Conservation (phyloP, 1,140 invertebrate species). For the Forficula auricularia region DNA sequence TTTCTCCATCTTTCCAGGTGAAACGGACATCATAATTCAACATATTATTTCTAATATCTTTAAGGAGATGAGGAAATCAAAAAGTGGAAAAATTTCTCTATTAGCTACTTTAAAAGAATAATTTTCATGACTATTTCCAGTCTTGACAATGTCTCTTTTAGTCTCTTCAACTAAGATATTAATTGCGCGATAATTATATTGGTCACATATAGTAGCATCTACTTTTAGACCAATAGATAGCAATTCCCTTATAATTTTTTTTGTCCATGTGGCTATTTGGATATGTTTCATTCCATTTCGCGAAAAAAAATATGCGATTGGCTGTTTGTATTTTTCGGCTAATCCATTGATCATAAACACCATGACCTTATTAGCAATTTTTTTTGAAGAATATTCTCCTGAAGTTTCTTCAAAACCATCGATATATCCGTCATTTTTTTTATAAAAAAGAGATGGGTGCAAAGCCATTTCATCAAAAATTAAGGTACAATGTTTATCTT, state of each 20-base stretch:
- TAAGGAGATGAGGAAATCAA: slow-evolving; percentile 12
- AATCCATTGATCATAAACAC: slow-evolving; percentile 21
- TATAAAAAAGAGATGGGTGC: slow-evolving; percentile 16
- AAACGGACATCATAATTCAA: slow-evolving; percentile 1
- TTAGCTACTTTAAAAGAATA: slow-evolving; percentile 3
- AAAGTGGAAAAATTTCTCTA: slow-evolving; percentile 6
- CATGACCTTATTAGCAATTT: slow-evolving; percentile 19
- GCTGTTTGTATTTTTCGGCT: slow-evolving; percentile 18
- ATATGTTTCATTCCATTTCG: slow-evolving; percentile 3
- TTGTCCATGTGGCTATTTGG: slow-evolving; percentile 1
- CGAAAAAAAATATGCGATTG: slow-evolving; percentile 16
- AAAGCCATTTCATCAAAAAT: slow-evolving; percentile 23
- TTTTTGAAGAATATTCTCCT: slow-evolving; percentile 6
- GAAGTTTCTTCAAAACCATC: slow-evolving; percentile 17
- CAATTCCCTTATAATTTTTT: not conserved
- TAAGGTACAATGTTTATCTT: slow-evolving; percentile 18
- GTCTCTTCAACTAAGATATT: slow-evolving; percentile 5
- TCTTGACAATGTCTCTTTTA: no score
- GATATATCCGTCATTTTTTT: slow-evolving; percentile 14
- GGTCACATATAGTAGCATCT: slow-evolving; percentile 7
- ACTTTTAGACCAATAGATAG: slow-evolving; percentile 5
- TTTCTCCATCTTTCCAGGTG: not conserved
- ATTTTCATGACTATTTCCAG: no score
- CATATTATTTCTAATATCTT: slow-evolving; percentile 11
- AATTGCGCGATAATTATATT: slow-evolving; percentile 7